Conservation (phyloP, 2,888 invertebrate genomes). For the Sesia apiformis region DNA sequence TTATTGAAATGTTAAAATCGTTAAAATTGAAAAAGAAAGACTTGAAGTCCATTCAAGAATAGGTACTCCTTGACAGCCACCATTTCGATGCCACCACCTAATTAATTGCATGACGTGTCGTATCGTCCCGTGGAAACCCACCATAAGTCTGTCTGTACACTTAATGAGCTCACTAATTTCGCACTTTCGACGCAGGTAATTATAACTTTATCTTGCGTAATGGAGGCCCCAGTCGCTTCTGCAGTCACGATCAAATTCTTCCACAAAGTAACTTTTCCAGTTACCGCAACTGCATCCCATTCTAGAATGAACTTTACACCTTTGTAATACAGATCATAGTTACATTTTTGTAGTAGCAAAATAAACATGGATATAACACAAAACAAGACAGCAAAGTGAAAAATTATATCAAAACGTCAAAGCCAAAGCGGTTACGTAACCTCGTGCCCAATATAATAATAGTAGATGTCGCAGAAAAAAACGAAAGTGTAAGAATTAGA, state of each 20-base stretch:
- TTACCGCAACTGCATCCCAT: neutral
- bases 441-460: constrained; percentile 69
- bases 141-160: neutral
- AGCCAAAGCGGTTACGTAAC: constrained; percentile 62
- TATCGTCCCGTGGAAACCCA: neutral
- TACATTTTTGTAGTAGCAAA: neutral
- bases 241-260: constrained; percentile 61
- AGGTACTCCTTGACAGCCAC: too few species aligned
- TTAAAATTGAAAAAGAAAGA: too few species aligned
- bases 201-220: constrained; percentile 61
- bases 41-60: too few species aligned
- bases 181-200: constrained; percentile 67
- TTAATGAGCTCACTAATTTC: constrained; percentile 37
- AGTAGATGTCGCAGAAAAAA: constrained; percentile 65
- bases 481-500: constrained; percentile 66
- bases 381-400: constrained; percentile 32
- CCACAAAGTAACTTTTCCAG: constrained; percentile 24
- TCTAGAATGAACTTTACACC: neutral
- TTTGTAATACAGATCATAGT: neutral
- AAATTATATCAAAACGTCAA: constrained; percentile 72
- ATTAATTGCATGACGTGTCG: neutral
- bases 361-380: constrained; percentile 23
- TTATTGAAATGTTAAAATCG: too few species aligned
- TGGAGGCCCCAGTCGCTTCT: constrained; percentile 50
- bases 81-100: too few species aligned